These are phyloP conservation scores for Ariolimax columbianus DNA, from an alignment of 2,888 invertebrate genomes.

Conservation along the genomic window DNA sequence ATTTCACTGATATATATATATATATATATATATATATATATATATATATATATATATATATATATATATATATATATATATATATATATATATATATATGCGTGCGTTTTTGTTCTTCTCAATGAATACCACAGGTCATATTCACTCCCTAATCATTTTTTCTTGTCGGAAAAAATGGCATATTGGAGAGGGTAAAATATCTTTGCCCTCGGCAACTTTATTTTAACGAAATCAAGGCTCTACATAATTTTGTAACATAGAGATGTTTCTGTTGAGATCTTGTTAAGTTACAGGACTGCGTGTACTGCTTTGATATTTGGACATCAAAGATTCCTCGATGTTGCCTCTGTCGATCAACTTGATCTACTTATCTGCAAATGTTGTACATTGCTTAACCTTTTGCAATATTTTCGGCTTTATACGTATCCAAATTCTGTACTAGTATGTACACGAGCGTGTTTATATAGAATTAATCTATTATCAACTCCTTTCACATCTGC, in stretches of 20 bases:
- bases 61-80: too few species aligned
- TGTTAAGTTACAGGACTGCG: not conserved
- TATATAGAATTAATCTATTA: too few species aligned
- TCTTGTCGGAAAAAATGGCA: not conserved
- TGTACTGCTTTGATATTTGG: not conserved
- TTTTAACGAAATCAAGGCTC: conserved; percentile 1
- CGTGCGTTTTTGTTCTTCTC: not conserved
- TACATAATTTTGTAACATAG: not conserved
- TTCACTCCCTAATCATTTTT: not conserved
- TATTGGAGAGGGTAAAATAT: not conserved
- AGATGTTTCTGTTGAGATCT: not conserved
- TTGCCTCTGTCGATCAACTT: not conserved
- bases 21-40: too few species aligned
- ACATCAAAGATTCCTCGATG: not conserved
- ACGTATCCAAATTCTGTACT: too few species aligned
- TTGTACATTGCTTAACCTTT: too few species aligned
- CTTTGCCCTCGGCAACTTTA: not conserved
- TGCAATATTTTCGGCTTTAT: too few species aligned
- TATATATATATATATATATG: not conserved
- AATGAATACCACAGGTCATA: not conserved
- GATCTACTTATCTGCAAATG: too few species aligned
- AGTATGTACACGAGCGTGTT: too few species aligned
- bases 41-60: too few species aligned
- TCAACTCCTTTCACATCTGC: too few species aligned
- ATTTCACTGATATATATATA: too few species aligned